A percentile compares a stretch with the other conserved stretches of the same genome.
phyloP scores from a whole-genome alignment of 37 sponge, comb jelly and placozoan genomes.

The Mnemiopsis leidyi region DNA sequence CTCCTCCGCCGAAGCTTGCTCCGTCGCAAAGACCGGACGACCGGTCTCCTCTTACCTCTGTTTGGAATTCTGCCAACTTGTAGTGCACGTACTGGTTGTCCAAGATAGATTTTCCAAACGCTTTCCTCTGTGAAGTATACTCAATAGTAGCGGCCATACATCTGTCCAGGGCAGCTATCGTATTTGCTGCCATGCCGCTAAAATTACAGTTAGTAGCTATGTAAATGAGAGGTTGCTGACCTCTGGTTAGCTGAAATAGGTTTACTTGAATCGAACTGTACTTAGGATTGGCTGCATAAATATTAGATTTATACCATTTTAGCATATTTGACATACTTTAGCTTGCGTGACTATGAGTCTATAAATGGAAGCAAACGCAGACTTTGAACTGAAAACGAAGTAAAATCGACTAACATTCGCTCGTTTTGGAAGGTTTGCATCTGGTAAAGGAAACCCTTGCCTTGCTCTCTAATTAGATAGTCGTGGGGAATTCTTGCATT shows the following conservation, averaged over 20 bases:
- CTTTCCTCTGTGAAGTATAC: slow-evolving; percentile 82
- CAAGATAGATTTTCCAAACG: slow-evolving; percentile 83
- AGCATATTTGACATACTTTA: too few relatives aligned
- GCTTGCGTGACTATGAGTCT: too few relatives aligned
- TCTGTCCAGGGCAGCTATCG: slow-evolving; percentile 73
- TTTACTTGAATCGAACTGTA: too few relatives aligned
- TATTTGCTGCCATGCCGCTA: background rate
- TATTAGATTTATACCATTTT: too few relatives aligned
- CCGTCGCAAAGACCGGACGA: too few relatives aligned
- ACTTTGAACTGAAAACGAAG: too few relatives aligned
- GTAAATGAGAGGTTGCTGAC: too few relatives aligned
- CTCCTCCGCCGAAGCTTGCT: too few relatives aligned
- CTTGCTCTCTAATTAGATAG: slow-evolving; percentile 87
- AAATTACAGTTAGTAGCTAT: too few relatives aligned
- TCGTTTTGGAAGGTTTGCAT: slow-evolving; percentile 95
- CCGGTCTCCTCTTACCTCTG: too few relatives aligned
- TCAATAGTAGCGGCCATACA: slow-evolving; percentile 74
- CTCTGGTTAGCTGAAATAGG: too few relatives aligned
- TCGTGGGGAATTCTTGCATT: slow-evolving; percentile 83
- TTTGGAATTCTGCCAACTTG: slow-evolving; percentile 86
- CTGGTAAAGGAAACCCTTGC: slow-evolving; percentile 91
- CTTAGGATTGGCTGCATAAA: too few relatives aligned
- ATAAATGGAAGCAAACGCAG: background rate
- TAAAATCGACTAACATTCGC: slow-evolving; percentile 84
- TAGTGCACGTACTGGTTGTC: slow-evolving; percentile 92